These are phyloP conservation scores for Crocodylus rhombifer DNA, from an alignment of 2,797 vertebrate species.

Conservation along the genomic window DNA sequence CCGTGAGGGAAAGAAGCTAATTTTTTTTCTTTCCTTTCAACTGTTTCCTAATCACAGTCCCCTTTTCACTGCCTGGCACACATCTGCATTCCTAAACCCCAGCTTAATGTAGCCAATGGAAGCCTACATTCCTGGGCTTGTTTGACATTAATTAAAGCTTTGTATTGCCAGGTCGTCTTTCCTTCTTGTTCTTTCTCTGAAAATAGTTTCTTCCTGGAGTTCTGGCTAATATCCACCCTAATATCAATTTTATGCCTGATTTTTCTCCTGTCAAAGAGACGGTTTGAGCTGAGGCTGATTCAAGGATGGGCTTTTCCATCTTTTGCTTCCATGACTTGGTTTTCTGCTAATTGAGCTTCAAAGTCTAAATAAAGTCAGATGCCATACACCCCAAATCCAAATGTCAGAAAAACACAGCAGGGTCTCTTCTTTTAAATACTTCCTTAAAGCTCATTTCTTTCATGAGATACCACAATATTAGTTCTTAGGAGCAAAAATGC, in stretches of 20 bases:
- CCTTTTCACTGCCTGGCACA: not conserved
- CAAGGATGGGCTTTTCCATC: not conserved
- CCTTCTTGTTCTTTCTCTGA: constrained; percentile 2
- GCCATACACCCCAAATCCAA: not conserved
- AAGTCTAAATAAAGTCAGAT: constrained; percentile 19
- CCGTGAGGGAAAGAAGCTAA: constrained; percentile 48
- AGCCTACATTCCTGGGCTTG: constrained; percentile 54
- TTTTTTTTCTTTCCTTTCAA: constrained; percentile 65
- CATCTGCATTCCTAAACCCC: constrained; percentile 36
- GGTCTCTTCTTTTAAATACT: not conserved
- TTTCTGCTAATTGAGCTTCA: not conserved
- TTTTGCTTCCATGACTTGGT: constrained; percentile 29
- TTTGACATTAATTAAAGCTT: constrained; percentile 73
- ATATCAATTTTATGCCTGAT: not conserved
- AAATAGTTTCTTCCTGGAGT: constrained; percentile 27
- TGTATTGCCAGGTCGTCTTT: constrained; percentile 27
- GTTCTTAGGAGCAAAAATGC: not conserved
- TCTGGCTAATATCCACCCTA: constrained; percentile 3
- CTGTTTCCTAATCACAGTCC: constrained; percentile 46
- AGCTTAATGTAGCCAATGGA: constrained; percentile 3
- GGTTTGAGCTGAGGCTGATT: constrained; percentile 13
- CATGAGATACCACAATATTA: not conserved
- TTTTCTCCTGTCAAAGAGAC: not conserved
- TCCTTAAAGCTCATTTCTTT: not conserved
- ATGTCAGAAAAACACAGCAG: not conserved